Base-by-base conservation (phyloP, 2,888 invertebrate species). In the Linnaemya vulpina region DNA sequence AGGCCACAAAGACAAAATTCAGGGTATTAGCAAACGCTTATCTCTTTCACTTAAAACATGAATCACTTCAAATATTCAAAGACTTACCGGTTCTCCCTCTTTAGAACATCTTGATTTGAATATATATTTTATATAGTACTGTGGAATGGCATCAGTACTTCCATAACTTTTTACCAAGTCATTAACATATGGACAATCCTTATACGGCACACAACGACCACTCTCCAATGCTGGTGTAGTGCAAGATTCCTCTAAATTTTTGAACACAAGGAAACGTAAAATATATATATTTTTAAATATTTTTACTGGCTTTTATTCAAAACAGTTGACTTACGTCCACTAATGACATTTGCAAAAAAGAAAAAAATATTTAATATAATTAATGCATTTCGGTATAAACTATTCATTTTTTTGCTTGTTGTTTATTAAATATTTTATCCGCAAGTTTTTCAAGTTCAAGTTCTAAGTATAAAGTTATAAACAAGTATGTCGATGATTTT, bases 131-230 rank as follows among this genome's bases (percentile, higher is more conserved):
- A 58, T 55, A 40, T 84, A 63, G 17, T 55, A 35, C 20, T 76
- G 65, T 1, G 87, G 87, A 46, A 86, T 60, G 10, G 43, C 38
- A 5, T 63, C 70, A 10, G 30, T n/a, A 51, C 76, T 82, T 30
- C 30, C 30, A 60, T 73, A 86, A 22, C 17, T 79, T 10, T 65
- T 4, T 17, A 58, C 25, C 46, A 79, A 67, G 11, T 76, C 63
- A 11, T 15, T 76, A 9, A 84, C 60, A 68, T 74, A 82, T 5
- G 80, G 65, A 40, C 87, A 87, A 0, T 83, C 67, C 40, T 58
- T 83, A 55, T 86, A 86, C 8, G 82, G 83, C 1, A 87, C 77
- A 74, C 87, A 87, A 25, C 60, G 53, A n/a, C 87, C 87, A 49
- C 71, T 62, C 20, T 67, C 80, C 15, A 46, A 22, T 17, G 43